Percentiles rank a stretch among this genome's conserved stretches.
These are phyloP conservation scores for Cyphomyrus discorhynchus DNA, from an alignment of 2,113 vertebrate genomes.

Conservation along the genomic window DNA sequence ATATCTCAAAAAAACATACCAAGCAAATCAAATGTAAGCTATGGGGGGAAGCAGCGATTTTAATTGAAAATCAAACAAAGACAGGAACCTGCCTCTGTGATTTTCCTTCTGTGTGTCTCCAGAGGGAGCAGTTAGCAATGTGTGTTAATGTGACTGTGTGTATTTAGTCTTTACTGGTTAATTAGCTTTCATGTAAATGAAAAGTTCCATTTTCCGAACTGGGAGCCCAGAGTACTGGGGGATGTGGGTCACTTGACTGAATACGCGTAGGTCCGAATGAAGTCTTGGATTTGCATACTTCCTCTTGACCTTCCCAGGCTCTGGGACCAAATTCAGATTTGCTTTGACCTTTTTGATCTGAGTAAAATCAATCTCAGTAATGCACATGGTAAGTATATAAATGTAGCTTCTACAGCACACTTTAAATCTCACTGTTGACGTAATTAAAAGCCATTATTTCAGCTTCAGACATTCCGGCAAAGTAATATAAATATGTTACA, in stretches of 20 bases:
- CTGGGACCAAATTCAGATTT: neutral
- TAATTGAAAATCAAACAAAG: neutral
- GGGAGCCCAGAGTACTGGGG: neutral
- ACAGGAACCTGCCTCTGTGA: neutral
- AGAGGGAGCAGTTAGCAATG: neutral
- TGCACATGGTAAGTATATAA: neutral
- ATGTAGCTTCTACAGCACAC: neutral
- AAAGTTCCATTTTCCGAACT: neutral
- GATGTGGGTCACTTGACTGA: neutral
- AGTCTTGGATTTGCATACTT: neutral
- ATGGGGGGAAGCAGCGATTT: neutral
- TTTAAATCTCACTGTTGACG: neutral
- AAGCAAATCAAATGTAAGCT: neutral
- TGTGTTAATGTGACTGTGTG: neutral
- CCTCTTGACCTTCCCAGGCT: constrained; percentile 9
- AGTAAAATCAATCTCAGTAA: neutral
- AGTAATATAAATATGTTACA: neutral
- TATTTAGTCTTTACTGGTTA: neutral
- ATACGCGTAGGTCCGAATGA: neutral
- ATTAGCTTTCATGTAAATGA: neutral
- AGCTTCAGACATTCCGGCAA: neutral
- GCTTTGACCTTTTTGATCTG: neutral
- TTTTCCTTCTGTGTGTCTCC: neutral
- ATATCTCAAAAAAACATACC: neutral
- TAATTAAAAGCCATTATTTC: neutral